Base-by-base conservation (phyloP, 2,888 invertebrate genomes). In the Doris montereyensis region DNA sequence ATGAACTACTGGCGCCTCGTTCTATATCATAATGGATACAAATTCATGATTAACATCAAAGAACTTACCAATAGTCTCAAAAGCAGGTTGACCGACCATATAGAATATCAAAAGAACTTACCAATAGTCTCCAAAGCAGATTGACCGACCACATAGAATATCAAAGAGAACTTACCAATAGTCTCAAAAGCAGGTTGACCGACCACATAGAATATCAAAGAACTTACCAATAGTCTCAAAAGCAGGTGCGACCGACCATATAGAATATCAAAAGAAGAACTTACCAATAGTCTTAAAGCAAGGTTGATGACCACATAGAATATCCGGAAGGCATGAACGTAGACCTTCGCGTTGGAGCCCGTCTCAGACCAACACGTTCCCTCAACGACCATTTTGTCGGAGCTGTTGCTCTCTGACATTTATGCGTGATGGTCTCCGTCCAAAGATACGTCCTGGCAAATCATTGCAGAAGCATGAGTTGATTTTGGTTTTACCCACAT, bases 121-220 rank as follows among this genome's bases (percentile, higher is more conserved):
- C n/a, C n/a, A n/a, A n/a, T n/a, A 13, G 74, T 73, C 58, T 83
- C 83, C 70, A 81, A 81, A 10, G 77, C 77, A 4, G 81, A 80
- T 41, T 83, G 77, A 2, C 83, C 83, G 30, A 80, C 70, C 24
- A 81, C 67, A 60, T 81, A 83, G 71, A 80, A 83, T n/a, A n/a
- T n/a, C n/a, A n/a, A n/a, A n/a, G n/a, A n/a, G n/a, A n/a, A n/a
- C n/a, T n/a, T n/a, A n/a, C n/a, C n/a, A n/a, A n/a, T n/a, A 13
- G 74, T 73, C 58, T 83, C 83, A 74, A 81, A 81, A 10, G 77
- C 77, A 4, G 81, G 81, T 41, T 83, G 77, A 2, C 83, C 83
- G 30, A 80, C 70, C 24, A 81, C 67, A 60, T 81, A 83, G 71
- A 80, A 83, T n/a, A n/a, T n/a, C n/a, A n/a, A n/a, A n/a, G n/a